Evolutionary conservation across 2,113 vertebrate genomes (phyloP).

Genomic region (Nycticorax nycticorax): DNA sequence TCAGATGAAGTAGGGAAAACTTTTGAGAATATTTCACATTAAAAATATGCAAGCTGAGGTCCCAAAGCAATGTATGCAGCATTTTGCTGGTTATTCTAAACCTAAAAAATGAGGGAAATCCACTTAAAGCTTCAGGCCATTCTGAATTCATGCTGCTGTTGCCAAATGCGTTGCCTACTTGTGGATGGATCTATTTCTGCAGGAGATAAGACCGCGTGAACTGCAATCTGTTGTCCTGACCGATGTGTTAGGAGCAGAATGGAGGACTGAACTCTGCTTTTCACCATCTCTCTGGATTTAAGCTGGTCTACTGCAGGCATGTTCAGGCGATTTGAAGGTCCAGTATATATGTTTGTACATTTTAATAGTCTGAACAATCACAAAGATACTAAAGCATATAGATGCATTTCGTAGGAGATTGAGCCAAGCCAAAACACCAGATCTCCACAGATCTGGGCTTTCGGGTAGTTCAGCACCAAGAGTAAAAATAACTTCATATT

Average conservation of each 20-base stretch:
- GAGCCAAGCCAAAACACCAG: background rate
- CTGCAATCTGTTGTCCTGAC: background rate
- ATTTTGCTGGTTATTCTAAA: conserved; percentile 10
- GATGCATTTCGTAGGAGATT: background rate
- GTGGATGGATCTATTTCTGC: background rate
- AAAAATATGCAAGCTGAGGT: background rate
- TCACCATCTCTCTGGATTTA: background rate
- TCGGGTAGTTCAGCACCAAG: background rate
- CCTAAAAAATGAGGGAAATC: background rate
- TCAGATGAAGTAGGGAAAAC: background rate
- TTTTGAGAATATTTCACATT: background rate
- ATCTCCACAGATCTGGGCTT: background rate
- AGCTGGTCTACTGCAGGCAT: background rate
- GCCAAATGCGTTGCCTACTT: background rate
- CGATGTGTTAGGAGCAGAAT: background rate
- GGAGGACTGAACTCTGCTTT: background rate
- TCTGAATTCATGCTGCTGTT: background rate
- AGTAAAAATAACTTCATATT: background rate
- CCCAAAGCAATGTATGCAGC: background rate
- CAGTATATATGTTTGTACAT: background rate
- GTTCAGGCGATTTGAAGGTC: background rate
- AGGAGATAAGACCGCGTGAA: background rate
- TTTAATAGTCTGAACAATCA: background rate
- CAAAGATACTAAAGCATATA: background rate
- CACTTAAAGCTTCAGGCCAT: background rate